Evolutionary conservation across 1,140 invertebrate species (phyloP).

Genomic region (Vanessa atalanta): DNA sequence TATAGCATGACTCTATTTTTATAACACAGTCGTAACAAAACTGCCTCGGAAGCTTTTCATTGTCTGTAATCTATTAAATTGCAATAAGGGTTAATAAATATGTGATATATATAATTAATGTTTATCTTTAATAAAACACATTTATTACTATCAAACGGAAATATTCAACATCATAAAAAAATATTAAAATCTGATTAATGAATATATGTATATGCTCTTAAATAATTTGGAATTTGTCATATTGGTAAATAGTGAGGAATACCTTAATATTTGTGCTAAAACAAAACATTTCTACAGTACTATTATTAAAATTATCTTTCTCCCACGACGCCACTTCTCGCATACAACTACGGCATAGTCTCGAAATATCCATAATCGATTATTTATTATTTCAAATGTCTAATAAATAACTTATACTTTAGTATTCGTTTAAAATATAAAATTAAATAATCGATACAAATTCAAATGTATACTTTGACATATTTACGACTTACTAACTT

Average conservation of each 20-base stretch:
- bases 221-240: too few relatives aligned
- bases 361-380: slow-evolving; percentile 48
- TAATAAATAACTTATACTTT: too few relatives aligned
- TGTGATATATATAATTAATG: slow-evolving; percentile 6
- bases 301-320: slow-evolving; percentile 54
- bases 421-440: too few relatives aligned
- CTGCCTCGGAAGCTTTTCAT: slow-evolving; percentile 64
- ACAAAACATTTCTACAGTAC: slow-evolving; percentile 67
- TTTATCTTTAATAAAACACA: too few relatives aligned
- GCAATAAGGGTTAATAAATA: slow-evolving; percentile 6
- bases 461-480: too few relatives aligned
- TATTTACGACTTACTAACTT: too few relatives aligned
- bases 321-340: slow-evolving; percentile 66
- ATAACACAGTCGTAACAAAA: slow-evolving; percentile 69
- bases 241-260: background rate
- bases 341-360: slow-evolving; percentile 70
- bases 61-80: slow-evolving; percentile 55
- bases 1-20: slow-evolving; percentile 67
- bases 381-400: background rate
- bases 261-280: slow-evolving; percentile 72
- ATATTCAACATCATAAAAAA: too few relatives aligned
- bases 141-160: too few relatives aligned
- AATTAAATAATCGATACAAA: too few relatives aligned
- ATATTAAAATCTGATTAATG: too few relatives aligned
- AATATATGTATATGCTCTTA: too few relatives aligned